These are phyloP conservation scores for Pseudomyrmex cubaensis DNA, from an alignment of 1,140 invertebrate genomes.

Conservation along the genomic window DNA sequence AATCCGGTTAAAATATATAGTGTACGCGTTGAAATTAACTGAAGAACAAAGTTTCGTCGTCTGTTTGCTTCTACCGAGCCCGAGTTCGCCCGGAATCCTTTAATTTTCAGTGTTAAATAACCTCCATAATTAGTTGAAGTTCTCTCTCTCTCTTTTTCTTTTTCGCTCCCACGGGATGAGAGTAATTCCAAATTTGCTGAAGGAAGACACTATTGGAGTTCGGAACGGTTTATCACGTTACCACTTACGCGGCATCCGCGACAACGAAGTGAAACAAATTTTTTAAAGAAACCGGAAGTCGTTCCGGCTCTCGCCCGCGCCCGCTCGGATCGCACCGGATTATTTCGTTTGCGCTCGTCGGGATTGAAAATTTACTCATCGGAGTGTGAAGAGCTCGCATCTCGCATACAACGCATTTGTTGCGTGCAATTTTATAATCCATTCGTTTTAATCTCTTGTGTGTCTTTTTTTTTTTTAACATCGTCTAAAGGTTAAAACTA, in stretches of 20 bases:
- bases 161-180: background rate
- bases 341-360: no score
- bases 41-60: conserved; percentile 28
- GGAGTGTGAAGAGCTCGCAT: no score
- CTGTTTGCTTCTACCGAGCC: conserved; percentile 15
- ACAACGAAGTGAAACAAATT: no score
- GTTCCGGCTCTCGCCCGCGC: no score
- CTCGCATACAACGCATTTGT: no score
- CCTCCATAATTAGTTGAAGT: no score
- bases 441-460: conserved; percentile 8
- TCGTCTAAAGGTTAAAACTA: conserved; percentile 39
- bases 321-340: no score
- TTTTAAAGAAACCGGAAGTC: no score
- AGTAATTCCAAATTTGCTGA: background rate
- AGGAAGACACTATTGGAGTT: background rate
- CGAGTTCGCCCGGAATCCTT: background rate
- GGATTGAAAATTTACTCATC: no score
- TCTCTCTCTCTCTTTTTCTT: background rate
- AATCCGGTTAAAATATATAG: background rate
- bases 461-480: background rate
- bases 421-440: background rate
- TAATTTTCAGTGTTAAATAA: conserved; percentile 26
- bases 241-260: no score
- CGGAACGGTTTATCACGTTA: background rate
- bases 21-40: conserved; percentile 14